Conservation (phyloP, 2,113 vertebrate genomes). For the Xenopus borealis region DNA sequence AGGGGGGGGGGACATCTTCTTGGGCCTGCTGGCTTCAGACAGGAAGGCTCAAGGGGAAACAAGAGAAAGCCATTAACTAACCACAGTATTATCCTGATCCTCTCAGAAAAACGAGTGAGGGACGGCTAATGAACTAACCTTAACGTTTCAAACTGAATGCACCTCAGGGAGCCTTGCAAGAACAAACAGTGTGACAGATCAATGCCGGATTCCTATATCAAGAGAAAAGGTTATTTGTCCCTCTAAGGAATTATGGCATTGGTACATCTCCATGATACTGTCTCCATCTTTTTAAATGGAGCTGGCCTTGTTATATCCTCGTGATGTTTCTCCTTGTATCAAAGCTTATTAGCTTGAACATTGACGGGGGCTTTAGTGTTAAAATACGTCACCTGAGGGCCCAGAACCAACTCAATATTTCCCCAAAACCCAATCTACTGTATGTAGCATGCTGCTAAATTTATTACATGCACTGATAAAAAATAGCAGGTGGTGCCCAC, state of each 20-base stretch:
- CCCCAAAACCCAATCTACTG: too few species aligned
- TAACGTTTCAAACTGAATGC: slow-evolving; percentile 78
- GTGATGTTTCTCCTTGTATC: slow-evolving; percentile 16
- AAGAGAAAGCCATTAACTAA: slow-evolving; percentile 99
- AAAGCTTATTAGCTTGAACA: slow-evolving; percentile 46
- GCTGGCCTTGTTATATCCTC: slow-evolving; percentile 38
- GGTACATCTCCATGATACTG: slow-evolving; percentile 66
- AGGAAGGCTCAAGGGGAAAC: slow-evolving; percentile 91
- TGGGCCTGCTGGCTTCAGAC: slow-evolving; percentile 84
- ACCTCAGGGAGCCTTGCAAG: slow-evolving; percentile 83
- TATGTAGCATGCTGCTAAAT: too few species aligned
- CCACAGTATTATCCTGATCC: slow-evolving; percentile 96
- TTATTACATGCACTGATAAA: too few species aligned
- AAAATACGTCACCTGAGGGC: too few species aligned
- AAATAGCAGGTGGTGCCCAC: too few species aligned
- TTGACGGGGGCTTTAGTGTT: slow-evolving; percentile 8
- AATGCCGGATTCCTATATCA: slow-evolving; percentile 88
- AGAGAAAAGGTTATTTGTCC: slow-evolving; percentile 91
- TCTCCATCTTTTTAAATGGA: slow-evolving; percentile 67
- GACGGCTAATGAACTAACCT: slow-evolving; percentile 91
- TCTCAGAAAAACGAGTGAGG: slow-evolving; percentile 85
- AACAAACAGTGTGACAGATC: slow-evolving; percentile 95
- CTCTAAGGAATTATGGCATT: slow-evolving; percentile 81
- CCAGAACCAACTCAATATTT: too few species aligned
- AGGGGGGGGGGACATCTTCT: slow-evolving; percentile 68